Percentiles rank a stretch among this genome's conserved stretches.
These are phyloP conservation scores for Idaea straminata DNA, from an alignment of 2,888 invertebrate genomes.

Conservation along the genomic window DNA sequence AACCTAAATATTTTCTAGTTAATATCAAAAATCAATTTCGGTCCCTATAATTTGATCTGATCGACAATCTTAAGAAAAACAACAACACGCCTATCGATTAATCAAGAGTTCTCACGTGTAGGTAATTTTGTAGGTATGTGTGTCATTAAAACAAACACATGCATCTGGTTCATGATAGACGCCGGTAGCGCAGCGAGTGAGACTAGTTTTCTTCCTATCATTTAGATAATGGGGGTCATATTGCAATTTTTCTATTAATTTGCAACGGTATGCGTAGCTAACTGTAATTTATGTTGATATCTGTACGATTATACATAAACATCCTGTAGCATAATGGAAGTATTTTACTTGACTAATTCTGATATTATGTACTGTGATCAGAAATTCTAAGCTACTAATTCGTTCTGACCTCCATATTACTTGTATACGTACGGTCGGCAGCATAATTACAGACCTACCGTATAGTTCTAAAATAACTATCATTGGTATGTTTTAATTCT, in stretches of 20 bases:
- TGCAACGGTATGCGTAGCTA: not conserved
- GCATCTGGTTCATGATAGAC: slow-evolving; percentile 18
- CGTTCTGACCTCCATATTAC: no score
- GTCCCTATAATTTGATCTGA: not conserved
- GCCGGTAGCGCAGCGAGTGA: not conserved
- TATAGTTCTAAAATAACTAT: no score
- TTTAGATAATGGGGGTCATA: not conserved
- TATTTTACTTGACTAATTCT: not conserved
- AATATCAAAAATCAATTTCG: not conserved
- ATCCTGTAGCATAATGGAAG: not conserved
- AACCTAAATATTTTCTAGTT: not conserved
- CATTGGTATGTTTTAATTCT: no score
- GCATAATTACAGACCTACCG: no score
- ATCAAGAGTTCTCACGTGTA: slow-evolving; percentile 11
- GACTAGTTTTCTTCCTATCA: not conserved
- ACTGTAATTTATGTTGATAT: not conserved
- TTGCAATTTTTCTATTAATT: slow-evolving; percentile 1
- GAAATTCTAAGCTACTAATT: no score
- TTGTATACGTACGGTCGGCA: no score
- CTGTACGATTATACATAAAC: not conserved
- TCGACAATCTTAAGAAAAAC: not conserved
- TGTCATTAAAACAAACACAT: slow-evolving; percentile 26
- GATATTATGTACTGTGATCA: no score
- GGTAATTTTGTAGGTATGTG: slow-evolving; percentile 15
- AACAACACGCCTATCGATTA: not conserved